These are phyloP conservation scores for Coregonus sp. DNA, from an alignment of 2,797 vertebrate species.

Conservation along the genomic window DNA sequence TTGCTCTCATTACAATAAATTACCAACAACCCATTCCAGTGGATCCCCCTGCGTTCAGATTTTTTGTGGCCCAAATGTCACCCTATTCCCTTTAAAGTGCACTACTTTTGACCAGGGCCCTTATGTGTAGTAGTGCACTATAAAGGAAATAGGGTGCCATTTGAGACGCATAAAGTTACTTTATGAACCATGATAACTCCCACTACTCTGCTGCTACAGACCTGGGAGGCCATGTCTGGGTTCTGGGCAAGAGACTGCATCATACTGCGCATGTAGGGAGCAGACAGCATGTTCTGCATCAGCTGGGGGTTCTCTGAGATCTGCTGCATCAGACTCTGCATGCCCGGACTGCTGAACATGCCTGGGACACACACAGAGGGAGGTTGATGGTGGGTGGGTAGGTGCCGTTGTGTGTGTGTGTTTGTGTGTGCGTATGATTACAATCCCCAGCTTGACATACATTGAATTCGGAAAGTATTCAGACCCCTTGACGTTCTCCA, in stretches of 20 bases:
- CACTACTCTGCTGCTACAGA: slow-evolving; percentile 44
- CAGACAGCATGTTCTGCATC: slow-evolving; percentile 98
- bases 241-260: slow-evolving; percentile 95
- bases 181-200: neutral
- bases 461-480: too few relatives aligned
- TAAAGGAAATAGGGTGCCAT: neutral
- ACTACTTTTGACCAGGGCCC: neutral
- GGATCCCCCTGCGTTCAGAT: neutral
- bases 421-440: too few relatives aligned
- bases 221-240: slow-evolving; percentile 95
- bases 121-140: neutral
- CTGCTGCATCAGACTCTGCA: slow-evolving; percentile 97
- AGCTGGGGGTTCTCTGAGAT: slow-evolving; percentile 98
- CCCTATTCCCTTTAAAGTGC: neutral
- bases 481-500: too few relatives aligned
- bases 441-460: too few relatives aligned
- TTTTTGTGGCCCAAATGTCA: neutral
- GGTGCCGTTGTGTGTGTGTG: too few relatives aligned
- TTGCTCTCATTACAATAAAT: too few relatives aligned
- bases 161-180: neutral
- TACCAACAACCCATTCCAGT: neutral
- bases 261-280: slow-evolving; percentile 98
- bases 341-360: slow-evolving; percentile 95
- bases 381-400: too few relatives aligned
- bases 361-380: slow-evolving; percentile 67